phyloP scores from a whole-genome alignment of 2,888 invertebrate genomes.

The Nomada ferruginata region DNA sequence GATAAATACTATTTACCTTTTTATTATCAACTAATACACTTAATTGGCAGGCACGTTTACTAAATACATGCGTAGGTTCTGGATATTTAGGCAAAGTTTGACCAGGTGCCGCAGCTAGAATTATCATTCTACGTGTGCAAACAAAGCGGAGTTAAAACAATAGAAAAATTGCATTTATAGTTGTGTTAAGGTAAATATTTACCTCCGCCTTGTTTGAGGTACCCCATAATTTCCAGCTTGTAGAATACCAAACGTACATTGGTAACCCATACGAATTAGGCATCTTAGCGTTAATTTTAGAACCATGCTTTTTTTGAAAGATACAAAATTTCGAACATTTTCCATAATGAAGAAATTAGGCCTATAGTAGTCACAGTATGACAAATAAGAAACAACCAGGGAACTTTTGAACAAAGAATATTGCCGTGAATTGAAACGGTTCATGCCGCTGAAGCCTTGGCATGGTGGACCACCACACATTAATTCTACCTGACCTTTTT shows the following conservation, averaged over 20 bases:
- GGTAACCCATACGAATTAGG: slow-evolving; percentile 93
- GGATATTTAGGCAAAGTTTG: slow-evolving; percentile 90
- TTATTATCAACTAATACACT: slow-evolving; percentile 87
- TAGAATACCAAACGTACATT: slow-evolving; percentile 93
- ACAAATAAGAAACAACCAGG: slow-evolving; percentile 91
- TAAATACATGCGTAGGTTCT: slow-evolving; percentile 92
- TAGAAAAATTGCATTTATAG: not conserved
- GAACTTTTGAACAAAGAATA: slow-evolving; percentile 95
- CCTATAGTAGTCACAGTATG: slow-evolving; percentile 94
- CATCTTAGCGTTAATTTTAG: slow-evolving; percentile 91
- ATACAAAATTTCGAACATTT: slow-evolving; percentile 94
- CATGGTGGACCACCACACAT: slow-evolving; percentile 95
- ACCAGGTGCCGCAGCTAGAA: slow-evolving; percentile 93
- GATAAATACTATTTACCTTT: slow-evolving; percentile 80
- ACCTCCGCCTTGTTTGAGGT: slow-evolving; percentile 91
- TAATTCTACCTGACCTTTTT: slow-evolving; percentile 92
- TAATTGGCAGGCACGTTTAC: slow-evolving; percentile 88
- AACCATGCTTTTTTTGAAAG: slow-evolving; percentile 92
- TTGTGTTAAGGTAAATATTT: slow-evolving; percentile 26
- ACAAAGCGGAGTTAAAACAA: slow-evolving; percentile 18
- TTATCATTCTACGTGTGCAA: slow-evolving; percentile 86
- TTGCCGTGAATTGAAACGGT: slow-evolving; percentile 92
- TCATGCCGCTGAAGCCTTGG: slow-evolving; percentile 96
- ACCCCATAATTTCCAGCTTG: slow-evolving; percentile 95
- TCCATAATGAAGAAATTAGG: slow-evolving; percentile 93